Conservation (phyloP, 2,113 vertebrate genomes). For the Melanerpes formicivorus region DNA sequence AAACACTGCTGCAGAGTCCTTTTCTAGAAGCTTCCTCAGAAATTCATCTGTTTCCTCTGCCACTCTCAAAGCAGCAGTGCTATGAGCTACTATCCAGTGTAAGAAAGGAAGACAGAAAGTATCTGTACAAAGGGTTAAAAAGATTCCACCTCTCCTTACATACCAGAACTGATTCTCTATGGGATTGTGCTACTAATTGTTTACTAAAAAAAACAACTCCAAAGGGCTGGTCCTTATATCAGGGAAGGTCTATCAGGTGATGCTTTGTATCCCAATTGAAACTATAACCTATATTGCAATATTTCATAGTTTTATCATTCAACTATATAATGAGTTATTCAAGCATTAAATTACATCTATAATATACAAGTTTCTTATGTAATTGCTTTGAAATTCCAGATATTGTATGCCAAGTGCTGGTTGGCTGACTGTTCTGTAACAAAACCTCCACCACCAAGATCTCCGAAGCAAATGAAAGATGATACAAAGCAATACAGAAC, state of each 20-base stretch:
- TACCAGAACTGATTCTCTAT: neutral
- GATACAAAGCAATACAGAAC: neutral
- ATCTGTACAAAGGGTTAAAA: neutral
- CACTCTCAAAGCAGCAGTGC: neutral
- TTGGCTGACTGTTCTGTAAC: neutral
- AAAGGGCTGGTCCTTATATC: neutral
- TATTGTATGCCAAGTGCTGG: neutral
- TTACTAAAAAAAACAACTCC: neutral
- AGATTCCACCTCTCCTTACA: accelerated
- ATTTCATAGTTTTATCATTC: neutral
- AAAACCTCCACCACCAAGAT: neutral
- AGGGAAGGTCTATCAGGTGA: neutral
- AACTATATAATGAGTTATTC: neutral
- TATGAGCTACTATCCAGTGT: neutral
- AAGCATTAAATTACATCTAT: constrained; percentile 7
- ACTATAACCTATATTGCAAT: neutral
- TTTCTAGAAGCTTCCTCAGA: neutral
- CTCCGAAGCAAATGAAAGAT: neutral
- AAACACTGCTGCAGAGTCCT: neutral
- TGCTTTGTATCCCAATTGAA: neutral
- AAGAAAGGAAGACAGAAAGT: neutral
- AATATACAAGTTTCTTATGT: neutral
- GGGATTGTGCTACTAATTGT: neutral
- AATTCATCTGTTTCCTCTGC: neutral
- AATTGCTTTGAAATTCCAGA: neutral